phyloP scores from a whole-genome alignment of 2,797 vertebrate genomes.

The Anolis apletophallus region DNA sequence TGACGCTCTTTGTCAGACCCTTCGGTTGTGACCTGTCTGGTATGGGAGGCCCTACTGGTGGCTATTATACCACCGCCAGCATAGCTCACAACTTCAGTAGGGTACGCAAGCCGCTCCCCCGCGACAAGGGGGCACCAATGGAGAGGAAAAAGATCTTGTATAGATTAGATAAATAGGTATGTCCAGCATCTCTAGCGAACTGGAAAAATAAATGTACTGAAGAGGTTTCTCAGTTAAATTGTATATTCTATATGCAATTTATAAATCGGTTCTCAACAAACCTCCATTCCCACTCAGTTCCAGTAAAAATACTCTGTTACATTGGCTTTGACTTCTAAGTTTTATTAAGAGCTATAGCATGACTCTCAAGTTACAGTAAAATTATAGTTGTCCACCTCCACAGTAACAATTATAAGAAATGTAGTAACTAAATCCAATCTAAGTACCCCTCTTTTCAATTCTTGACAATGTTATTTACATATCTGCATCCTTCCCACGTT shows the following conservation, averaged over 20 bases:
- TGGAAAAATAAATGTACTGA: neutral
- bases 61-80: too few species aligned
- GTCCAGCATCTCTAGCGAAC: neutral
- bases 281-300: neutral
- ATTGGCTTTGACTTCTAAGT: slow-evolving; percentile 26
- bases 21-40: too few species aligned
- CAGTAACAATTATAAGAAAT: slow-evolving; percentile 21
- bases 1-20: too few species aligned
- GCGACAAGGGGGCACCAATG: too few species aligned
- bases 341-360: slow-evolving; percentile 22
- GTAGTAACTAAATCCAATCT: neutral
- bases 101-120: too few species aligned
- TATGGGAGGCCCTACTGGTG: too few species aligned
- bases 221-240: neutral
- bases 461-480: neutral
- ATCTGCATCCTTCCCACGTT: slow-evolving; percentile 13
- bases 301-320: slow-evolving; percentile 4
- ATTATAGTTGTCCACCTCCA: slow-evolving; percentile 27
- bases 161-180: neutral
- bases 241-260: neutral
- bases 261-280: neutral
- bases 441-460: neutral
- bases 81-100: too few species aligned
- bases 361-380: neutral
- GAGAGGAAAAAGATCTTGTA: too few species aligned